Base-by-base conservation (phyloP, 2,113 vertebrate genomes). In the Lutjanus erythropterus region DNA sequence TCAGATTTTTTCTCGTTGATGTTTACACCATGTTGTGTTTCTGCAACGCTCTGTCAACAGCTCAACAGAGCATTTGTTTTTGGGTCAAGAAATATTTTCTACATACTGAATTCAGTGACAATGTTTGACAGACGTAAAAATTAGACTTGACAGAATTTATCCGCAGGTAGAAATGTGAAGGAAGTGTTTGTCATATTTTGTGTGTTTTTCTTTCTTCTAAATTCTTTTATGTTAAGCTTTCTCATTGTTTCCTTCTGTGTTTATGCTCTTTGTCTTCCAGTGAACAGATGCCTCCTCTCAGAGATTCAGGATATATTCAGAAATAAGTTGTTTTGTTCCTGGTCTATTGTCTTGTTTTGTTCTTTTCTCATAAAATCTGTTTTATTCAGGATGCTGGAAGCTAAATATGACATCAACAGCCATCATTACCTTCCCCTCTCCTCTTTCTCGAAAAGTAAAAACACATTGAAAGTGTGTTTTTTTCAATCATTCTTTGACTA, bases 231-330 rank as follows among this genome's bases (percentile, higher is more conserved):
- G 21, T 62, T 31, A 3, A 41, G 1, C 21, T 46, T n/a, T 60
- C 3, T 71, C 25, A 70, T 55, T 27, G 46, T 67, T 75, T 78
- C 53, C 70, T 49, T 47, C 23, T 81, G 60, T 89, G 73, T 69
- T 79, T 58, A 61, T 29, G 25, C 16, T 42, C 39, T 12, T 33
- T 41, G 31, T 52, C 35, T 29, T 37, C 37, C 46, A 31, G 33
- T 25, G 35, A 70, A 62, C 75, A 81, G 42, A 79, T 56, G 75
- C 56, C 72, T 84, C 61, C 27, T 60, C 25, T 84, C 21, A 78
- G 18, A 71, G 52, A 49, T 65, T 82, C 50, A 78, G 6, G 37
- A 66, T 56, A n/a, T 27, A 31, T 19, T 6, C 3, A 1, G 53
- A 53, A 50, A 62, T 39, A 18, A 50, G 6, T 12, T 59, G 21